A percentile compares a stretch with the other conserved stretches of the same genome.
These are phyloP conservation scores for Peromyscus californicus DNA, from an alignment of 2,113 vertebrate genomes.

Conservation along the genomic window DNA sequence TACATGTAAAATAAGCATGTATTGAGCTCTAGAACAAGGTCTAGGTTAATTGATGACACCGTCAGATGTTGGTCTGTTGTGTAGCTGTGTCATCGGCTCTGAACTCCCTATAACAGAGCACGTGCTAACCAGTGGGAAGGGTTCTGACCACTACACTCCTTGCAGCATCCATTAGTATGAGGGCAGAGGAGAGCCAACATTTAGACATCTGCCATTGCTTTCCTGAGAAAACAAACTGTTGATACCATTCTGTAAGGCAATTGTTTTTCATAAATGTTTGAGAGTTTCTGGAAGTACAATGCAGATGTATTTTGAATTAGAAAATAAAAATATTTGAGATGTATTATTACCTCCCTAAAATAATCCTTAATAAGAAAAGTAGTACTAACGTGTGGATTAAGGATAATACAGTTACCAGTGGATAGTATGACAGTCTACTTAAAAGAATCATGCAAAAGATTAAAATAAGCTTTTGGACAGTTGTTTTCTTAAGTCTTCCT, in stretches of 20 bases:
- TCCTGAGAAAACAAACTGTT: not conserved
- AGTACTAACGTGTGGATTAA: not conserved
- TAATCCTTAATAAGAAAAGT: conserved; percentile 9
- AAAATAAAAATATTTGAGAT: conserved; percentile 43
- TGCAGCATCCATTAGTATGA: not conserved
- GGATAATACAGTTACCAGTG: not conserved
- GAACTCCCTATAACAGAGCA: not conserved
- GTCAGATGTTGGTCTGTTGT: not conserved
- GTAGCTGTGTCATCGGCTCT: not conserved
- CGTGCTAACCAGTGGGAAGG: not conserved
- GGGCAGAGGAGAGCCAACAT: not conserved
- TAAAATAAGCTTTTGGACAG: conserved; percentile 28
- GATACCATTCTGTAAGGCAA: not conserved
- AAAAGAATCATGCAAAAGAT: conserved; percentile 30
- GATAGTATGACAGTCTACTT: not conserved
- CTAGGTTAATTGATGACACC: not conserved
- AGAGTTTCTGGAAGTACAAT: not conserved
- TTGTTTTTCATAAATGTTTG: not conserved
- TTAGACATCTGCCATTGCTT: not conserved
- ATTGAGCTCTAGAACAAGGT: not conserved
- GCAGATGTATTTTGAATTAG: not conserved
- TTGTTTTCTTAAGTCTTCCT: conserved; percentile 36
- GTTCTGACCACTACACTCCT: not conserved
- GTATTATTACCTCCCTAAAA: not conserved
- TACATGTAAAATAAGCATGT: not conserved